Conservation (phyloP, 2,113 vertebrate genomes). For the Vicugna pacos region DNA sequence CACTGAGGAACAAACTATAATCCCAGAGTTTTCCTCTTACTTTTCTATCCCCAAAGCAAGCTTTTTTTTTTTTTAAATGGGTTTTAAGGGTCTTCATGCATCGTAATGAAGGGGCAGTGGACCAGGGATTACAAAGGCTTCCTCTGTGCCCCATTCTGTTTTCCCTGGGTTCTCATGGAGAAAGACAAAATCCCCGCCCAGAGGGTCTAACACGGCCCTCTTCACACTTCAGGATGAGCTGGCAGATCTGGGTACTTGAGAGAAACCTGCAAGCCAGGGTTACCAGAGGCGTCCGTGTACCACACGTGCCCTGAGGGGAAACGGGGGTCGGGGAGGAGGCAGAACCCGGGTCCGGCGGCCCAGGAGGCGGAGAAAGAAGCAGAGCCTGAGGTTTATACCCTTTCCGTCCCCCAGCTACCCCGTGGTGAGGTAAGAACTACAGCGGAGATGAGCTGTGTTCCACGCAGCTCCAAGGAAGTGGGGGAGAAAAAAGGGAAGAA, state of each 20-base stretch:
- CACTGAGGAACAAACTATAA: background rate
- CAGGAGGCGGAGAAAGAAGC: background rate
- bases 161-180: background rate
- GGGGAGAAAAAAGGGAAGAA: background rate
- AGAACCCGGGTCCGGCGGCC: background rate
- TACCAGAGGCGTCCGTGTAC: too few relatives aligned
- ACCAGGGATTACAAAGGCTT: background rate
- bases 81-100: background rate
- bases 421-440: background rate
- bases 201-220: background rate
- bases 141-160: background rate
- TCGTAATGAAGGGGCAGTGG: background rate
- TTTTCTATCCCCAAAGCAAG: background rate
- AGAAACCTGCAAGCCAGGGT: background rate
- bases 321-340: fast-evolving
- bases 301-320: background rate
- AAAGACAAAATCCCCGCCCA: background rate
- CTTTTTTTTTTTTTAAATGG: too few relatives aligned
- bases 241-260: background rate
- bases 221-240: background rate
- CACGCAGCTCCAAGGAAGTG: background rate
- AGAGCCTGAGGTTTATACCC: background rate
- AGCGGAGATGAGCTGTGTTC: background rate
- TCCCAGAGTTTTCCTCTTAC: background rate
- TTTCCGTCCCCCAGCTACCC: background rate